These are phyloP conservation scores for Cyclura pinguis DNA, from an alignment of 2,797 vertebrate genomes.

Conservation along the genomic window DNA sequence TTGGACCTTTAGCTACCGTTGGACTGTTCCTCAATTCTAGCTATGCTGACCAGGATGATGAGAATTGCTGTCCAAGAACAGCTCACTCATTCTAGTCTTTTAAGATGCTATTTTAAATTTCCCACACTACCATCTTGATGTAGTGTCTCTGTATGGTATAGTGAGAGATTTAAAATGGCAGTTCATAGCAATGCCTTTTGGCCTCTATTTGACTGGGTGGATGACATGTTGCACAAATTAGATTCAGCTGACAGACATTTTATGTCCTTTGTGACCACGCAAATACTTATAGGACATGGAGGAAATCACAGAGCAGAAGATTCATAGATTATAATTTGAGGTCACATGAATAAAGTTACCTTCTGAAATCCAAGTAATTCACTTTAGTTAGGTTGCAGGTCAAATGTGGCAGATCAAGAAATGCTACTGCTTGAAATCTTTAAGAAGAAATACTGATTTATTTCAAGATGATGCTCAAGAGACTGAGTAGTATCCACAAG, in stretches of 20 bases:
- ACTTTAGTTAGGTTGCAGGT: constrained; percentile 2
- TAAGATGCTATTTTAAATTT: neutral
- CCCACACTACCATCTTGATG: neutral
- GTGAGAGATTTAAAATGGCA: neutral
- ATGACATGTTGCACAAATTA: neutral
- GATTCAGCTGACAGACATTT: neutral
- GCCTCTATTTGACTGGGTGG: neutral
- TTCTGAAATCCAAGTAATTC: constrained; percentile 24
- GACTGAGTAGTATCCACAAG: constrained; percentile 3
- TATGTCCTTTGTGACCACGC: neutral
- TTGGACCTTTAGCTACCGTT: neutral
- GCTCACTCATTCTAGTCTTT: neutral
- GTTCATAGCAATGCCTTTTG: neutral
- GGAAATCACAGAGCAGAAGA: neutral
- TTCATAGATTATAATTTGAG: neutral
- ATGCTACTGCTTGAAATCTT: constrained; percentile 17
- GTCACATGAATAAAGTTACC: neutral
- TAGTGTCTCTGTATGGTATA: neutral
- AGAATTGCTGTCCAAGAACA: neutral
- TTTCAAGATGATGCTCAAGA: constrained; percentile 37
- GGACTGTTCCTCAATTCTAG: neutral
- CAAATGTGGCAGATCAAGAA: constrained; percentile 17
- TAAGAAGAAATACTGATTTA: neutral
- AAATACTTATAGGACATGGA: neutral
- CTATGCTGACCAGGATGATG: neutral